Conservation (phyloP, 2,888 invertebrate genomes). For the Drosophila atripex region DNA sequence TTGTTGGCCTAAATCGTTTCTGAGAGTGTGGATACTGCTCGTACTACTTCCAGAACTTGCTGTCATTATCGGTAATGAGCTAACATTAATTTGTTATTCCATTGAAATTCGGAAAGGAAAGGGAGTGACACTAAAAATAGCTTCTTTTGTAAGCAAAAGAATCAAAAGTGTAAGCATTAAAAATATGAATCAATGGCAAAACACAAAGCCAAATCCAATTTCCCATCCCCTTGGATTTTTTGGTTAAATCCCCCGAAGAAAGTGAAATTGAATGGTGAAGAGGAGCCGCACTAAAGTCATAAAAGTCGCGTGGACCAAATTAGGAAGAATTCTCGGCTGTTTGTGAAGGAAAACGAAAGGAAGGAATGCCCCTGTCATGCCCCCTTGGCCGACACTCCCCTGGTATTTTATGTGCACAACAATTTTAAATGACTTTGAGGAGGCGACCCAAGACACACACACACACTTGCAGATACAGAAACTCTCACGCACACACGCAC, state of each 20-base stretch:
- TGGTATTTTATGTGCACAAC: slow-evolving; percentile 65
- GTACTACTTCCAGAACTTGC: background rate
- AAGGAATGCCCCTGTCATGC: slow-evolving; percentile 11
- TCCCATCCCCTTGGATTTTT: slow-evolving; percentile 1
- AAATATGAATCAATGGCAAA: slow-evolving; percentile 50
- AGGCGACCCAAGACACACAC: slow-evolving; percentile 62
- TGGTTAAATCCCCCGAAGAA: slow-evolving; percentile 55
- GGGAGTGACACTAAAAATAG: slow-evolving; percentile 33
- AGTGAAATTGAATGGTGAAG: slow-evolving; percentile 62
- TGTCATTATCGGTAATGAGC: slow-evolving; percentile 5
- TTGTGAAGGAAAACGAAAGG: slow-evolving; percentile 23
- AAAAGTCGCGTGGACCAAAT: slow-evolving; percentile 79
- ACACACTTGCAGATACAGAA: slow-evolving; percentile 16
- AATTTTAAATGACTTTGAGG: slow-evolving; percentile 79
- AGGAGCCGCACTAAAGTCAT: slow-evolving; percentile 72
- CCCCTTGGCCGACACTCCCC: slow-evolving; percentile 35
- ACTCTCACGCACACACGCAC: slow-evolving; percentile 18
- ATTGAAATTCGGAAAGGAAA: background rate
- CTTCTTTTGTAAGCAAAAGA: slow-evolving; percentile 9
- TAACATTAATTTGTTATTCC: slow-evolving; percentile 9
- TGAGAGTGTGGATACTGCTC: background rate
- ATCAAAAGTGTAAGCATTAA: slow-evolving; percentile 29
- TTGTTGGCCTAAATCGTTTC: slow-evolving; percentile 30
- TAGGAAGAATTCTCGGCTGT: slow-evolving; percentile 59
- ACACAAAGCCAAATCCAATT: slow-evolving; percentile 32